A percentile compares a stretch with the other conserved stretches of the same genome.
These are phyloP conservation scores for Thumatha senex DNA, from an alignment of 2,888 invertebrate genomes.

Conservation along the genomic window DNA sequence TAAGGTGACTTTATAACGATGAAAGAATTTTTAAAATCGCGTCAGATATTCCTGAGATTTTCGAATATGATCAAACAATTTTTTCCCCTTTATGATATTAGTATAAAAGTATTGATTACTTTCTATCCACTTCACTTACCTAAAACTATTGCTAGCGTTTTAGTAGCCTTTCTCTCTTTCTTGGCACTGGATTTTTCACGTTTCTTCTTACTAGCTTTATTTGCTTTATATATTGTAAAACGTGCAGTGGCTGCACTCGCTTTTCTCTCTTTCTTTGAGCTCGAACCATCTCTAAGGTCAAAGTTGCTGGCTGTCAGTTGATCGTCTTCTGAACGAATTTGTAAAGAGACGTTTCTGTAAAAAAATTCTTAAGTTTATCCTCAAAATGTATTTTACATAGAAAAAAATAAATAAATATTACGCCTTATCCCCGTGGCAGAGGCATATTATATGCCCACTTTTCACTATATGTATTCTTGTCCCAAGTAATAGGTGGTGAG, in stretches of 20 bases:
- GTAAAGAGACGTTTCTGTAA: constrained; percentile 84
- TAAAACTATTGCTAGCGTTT: constrained; percentile 98
- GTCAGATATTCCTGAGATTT: no score
- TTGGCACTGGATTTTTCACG: constrained; percentile 96
- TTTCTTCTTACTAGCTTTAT: constrained; percentile 97
- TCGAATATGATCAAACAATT: no score
- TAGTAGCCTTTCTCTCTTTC: constrained; percentile 98
- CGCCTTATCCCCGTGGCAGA: no score
- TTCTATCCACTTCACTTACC: constrained; percentile 87
- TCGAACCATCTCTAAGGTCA: constrained; percentile 69
- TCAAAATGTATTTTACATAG: no score
- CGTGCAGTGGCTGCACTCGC: constrained; percentile 87
- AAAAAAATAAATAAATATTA: no score
- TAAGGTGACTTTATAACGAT: no score
- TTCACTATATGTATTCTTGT: no score
- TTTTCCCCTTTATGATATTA: no score
- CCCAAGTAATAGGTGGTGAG: no score
- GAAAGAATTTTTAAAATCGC: no score
- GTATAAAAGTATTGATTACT: no score
- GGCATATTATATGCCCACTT: no score
- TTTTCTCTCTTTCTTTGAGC: constrained; percentile 88
- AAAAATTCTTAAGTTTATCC: background rate
- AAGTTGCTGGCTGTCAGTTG: constrained; percentile 62
- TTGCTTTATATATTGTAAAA: constrained; percentile 96
- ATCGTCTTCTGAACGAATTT: constrained; percentile 68